Evolutionary conservation across 2,113 vertebrate species (phyloP), one percentile per base, ranked within the genome.

Genomic region (Caretta caretta): DNA sequence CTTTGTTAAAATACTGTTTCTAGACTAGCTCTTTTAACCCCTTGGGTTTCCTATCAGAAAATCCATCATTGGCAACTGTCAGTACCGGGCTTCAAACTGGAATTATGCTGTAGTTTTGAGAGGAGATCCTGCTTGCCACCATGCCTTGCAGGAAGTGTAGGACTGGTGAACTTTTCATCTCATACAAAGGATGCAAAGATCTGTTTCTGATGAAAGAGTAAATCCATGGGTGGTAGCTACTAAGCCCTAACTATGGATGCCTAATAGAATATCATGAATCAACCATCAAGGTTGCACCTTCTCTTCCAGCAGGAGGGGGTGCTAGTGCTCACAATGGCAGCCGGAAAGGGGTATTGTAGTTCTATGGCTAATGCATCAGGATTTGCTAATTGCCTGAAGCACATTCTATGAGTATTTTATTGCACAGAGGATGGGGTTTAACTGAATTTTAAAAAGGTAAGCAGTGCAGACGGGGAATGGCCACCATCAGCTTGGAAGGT

Each of bases 401-500:
- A 16, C 56, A 54, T 0, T 20, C 59, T 25, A 57, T 75, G 5
- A 51, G 48, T 48, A 86, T 80, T 94, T 80, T 89, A 76, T 2
- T 65, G 19, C 72, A 6, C 56, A 31, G 83, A 0, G 17, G 80
- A 79, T 54, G 46, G 82, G 49, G 0, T 10, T 2, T 10, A 8
- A 86, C 31, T 56, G 42, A 0, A 27, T 78, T 14, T 48, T 46
- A 78, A 48, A 14, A 56, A 95, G 62, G 75, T 80, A 95, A 81
- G 88, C 42, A 59, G 87, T 69, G 48, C 46, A 94, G 91, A 56
- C 59, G 83, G 86, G 94, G 20, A 51, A 84, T 48, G 83, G 92
- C 76, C 75, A 46, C 65, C 3, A 48, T 48, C 24, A 78, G 42
- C n/a, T 72, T 19, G 5, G n/a, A 38, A 46, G 57, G 65, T 19